phyloP scores from a whole-genome alignment of 2,113 vertebrate species.

The Ifrita kowaldi region DNA sequence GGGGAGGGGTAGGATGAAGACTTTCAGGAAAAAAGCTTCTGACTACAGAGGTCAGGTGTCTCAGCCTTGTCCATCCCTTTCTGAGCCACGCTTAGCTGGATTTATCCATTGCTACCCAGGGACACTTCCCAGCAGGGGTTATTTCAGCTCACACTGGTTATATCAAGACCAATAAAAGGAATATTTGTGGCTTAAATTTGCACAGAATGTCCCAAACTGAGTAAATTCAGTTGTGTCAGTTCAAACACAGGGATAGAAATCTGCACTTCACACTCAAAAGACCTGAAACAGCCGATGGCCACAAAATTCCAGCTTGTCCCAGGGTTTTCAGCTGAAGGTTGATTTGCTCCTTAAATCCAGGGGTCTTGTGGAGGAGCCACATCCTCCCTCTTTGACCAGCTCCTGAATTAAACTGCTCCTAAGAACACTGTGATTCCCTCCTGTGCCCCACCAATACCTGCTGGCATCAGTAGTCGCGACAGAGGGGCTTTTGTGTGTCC shows the following conservation, averaged over 20 bases:
- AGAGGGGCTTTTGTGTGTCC: neutral
- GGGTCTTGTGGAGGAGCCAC: neutral
- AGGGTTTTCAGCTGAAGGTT: neutral
- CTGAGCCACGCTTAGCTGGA: neutral
- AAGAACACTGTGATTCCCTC: fast-evolving
- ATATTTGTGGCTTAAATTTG: neutral
- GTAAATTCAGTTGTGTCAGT: neutral
- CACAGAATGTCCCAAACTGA: neutral
- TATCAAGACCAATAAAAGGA: neutral
- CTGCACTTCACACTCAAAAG: neutral
- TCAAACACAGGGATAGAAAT: neutral
- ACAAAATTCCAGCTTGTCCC: neutral
- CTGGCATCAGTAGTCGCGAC: neutral
- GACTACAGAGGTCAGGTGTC: neutral
- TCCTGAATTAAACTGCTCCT: neutral
- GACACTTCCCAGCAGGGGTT: neutral
- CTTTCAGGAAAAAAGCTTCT: neutral
- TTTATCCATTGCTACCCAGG: neutral
- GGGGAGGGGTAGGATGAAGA: neutral
- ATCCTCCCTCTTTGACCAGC: neutral
- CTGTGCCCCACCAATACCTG: neutral
- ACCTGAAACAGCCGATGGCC: fast-evolving
- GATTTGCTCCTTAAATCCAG: neutral
- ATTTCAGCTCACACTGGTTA: neutral
- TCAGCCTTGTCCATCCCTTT: neutral